These are phyloP conservation scores for Tapera naevia DNA, from an alignment of 2,797 vertebrate species.

Conservation along the genomic window DNA sequence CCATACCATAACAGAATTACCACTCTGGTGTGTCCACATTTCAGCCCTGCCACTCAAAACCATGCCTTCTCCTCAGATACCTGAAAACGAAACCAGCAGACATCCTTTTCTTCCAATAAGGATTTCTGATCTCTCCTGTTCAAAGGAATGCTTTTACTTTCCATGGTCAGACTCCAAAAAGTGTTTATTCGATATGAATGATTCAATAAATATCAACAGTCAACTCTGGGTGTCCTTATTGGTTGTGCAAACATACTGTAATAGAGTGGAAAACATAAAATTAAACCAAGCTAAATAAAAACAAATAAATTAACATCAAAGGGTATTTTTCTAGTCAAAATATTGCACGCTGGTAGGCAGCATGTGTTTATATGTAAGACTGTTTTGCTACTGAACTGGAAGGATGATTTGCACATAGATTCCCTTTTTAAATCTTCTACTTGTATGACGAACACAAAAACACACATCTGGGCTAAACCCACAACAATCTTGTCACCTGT, in stretches of 20 bases:
- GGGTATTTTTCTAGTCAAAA: not conserved
- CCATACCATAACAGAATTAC: not conserved
- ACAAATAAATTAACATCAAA: not conserved
- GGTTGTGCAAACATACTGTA: not conserved
- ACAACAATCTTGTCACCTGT: not conserved
- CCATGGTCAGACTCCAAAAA: not conserved
- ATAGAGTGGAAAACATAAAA: not conserved
- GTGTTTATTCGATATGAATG: not conserved
- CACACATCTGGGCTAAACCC: not conserved
- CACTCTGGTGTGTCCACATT: not conserved
- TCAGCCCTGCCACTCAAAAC: not conserved
- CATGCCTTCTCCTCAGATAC: not conserved
- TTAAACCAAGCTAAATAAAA: not conserved
- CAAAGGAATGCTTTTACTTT: constrained; percentile 20
- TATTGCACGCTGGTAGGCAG: not conserved
- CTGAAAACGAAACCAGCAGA: not conserved
- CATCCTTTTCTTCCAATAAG: not conserved
- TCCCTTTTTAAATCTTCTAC: not conserved
- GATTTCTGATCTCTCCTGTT: not conserved
- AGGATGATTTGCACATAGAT: not conserved
- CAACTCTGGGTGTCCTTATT: not conserved
- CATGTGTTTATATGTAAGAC: not conserved
- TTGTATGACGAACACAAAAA: constrained; percentile 27
- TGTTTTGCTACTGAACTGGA: not conserved
- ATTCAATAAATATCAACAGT: constrained; percentile 41